phyloP scores from a whole-genome alignment of 2,888 invertebrate genomes.

The Helicoverpa assulta region DNA sequence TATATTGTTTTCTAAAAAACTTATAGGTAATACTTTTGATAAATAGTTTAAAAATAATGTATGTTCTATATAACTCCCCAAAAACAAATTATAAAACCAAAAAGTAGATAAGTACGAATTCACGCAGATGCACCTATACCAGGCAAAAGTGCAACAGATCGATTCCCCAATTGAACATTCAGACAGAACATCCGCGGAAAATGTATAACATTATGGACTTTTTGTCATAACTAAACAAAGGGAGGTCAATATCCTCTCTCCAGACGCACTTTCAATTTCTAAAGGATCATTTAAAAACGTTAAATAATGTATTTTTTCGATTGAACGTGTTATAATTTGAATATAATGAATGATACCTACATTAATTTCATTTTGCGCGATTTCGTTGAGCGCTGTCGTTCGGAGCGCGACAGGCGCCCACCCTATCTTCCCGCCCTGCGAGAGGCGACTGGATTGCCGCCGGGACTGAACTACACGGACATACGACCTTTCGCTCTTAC shows the following conservation, averaged over 20 bases:
- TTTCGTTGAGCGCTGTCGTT: slow-evolving; percentile 37
- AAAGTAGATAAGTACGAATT: slow-evolving; percentile 1
- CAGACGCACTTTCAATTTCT: neutral
- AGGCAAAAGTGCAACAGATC: slow-evolving; percentile 45
- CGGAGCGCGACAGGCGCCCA: slow-evolving; percentile 62
- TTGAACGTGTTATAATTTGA: slow-evolving; percentile 7
- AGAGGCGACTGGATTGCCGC: slow-evolving; percentile 61
- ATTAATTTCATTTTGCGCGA: slow-evolving; percentile 57
- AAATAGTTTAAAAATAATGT: too few species aligned
- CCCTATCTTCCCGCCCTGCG: slow-evolving; percentile 67
- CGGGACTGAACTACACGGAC: slow-evolving; percentile 29
- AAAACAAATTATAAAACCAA: too few species aligned
- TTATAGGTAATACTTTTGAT: too few species aligned
- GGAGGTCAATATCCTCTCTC: slow-evolving; percentile 63
- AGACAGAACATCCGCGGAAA: slow-evolving; percentile 30
- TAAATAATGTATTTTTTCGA: neutral
- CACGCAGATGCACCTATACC: slow-evolving; percentile 41
- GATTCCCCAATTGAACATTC: slow-evolving; percentile 51
- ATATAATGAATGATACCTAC: slow-evolving; percentile 52
- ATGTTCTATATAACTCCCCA: too few species aligned
- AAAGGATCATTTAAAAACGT: neutral
- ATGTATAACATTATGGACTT: slow-evolving; percentile 51
- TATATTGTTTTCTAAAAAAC: too few species aligned
- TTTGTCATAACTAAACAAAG: slow-evolving; percentile 67
- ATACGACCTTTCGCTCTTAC: slow-evolving; percentile 62